Evolutionary conservation across 2,888 invertebrate genomes (phyloP).

Genomic region (Rhyacophila evoluta): DNA sequence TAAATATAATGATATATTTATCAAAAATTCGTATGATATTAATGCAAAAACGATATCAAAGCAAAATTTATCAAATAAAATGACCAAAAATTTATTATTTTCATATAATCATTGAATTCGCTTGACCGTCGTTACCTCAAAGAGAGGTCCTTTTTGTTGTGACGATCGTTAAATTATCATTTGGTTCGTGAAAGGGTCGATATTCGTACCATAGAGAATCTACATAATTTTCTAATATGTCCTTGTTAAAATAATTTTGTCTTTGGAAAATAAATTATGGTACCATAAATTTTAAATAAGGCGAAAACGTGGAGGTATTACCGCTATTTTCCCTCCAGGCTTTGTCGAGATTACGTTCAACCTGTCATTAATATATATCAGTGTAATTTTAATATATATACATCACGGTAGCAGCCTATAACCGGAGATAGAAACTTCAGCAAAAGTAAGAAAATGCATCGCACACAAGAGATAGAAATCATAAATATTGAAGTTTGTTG

Average conservation of each 20-base stretch:
- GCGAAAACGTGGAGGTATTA: background rate
- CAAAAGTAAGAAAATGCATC: too few relatives aligned
- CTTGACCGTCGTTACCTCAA: background rate
- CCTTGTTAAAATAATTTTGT: background rate
- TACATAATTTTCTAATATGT: slow-evolving; percentile 13
- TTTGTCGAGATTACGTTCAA: too few relatives aligned
- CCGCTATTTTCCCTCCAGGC: too few relatives aligned
- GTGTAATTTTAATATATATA: too few relatives aligned
- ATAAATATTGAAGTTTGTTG: too few relatives aligned
- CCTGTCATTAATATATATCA: too few relatives aligned
- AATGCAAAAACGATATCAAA: background rate
- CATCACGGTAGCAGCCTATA: too few relatives aligned
- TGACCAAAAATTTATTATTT: slow-evolving; percentile 17
- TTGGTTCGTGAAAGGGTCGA: background rate
- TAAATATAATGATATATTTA: background rate
- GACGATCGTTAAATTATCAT: background rate
- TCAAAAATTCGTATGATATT: background rate
- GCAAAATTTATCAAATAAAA: background rate
- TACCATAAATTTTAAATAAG: background rate
- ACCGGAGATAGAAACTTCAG: too few relatives aligned
- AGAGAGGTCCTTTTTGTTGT: slow-evolving; percentile 18
- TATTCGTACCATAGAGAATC: background rate
- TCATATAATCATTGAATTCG: background rate
- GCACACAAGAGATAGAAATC: too few relatives aligned
- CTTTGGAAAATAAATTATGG: background rate